phyloP scores from a whole-genome alignment of 2,888 invertebrate species.

The Drosophila nr. perissopoda region DNA sequence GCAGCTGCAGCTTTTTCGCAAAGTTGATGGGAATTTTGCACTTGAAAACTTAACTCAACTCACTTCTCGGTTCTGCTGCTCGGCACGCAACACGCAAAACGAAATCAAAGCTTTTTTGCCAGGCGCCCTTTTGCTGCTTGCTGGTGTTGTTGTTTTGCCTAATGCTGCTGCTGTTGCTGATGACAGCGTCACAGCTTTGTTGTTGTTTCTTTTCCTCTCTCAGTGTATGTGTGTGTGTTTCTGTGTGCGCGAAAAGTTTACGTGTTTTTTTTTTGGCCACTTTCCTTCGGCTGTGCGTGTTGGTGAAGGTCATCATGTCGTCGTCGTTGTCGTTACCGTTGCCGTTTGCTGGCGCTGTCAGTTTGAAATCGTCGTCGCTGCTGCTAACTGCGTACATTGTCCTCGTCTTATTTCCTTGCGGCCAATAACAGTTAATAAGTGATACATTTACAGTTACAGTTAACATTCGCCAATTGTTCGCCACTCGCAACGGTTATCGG shows the following conservation, averaged over 20 bases:
- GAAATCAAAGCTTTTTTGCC: slow-evolving; percentile 68
- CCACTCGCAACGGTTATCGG: slow-evolving; percentile 26
- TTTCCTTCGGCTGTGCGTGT: slow-evolving; percentile 63
- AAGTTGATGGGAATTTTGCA: slow-evolving; percentile 73
- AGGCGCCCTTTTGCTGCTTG: slow-evolving; percentile 45
- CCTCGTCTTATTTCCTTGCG: slow-evolving; percentile 31
- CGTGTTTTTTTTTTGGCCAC: slow-evolving; percentile 63
- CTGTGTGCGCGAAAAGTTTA: slow-evolving; percentile 63
- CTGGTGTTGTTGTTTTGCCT: slow-evolving; percentile 14
- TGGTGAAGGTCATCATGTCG: slow-evolving; percentile 83
- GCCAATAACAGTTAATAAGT: slow-evolving; percentile 15
- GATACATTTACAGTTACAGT: slow-evolving; percentile 17
- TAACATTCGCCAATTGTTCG: slow-evolving; percentile 28
- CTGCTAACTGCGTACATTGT: slow-evolving; percentile 48
- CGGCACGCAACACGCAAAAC: slow-evolving; percentile 44
- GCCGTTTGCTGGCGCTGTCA: slow-evolving; percentile 32
- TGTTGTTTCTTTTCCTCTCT: slow-evolving; percentile 15
- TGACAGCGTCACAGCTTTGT: slow-evolving; percentile 55
- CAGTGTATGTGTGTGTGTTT: slow-evolving; percentile 18
- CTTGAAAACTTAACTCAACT: slow-evolving; percentile 63
- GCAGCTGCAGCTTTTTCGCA: slow-evolving; percentile 23
- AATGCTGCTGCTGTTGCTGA: slow-evolving; percentile 20
- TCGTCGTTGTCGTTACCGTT: slow-evolving; percentile 48
- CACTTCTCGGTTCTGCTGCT: slow-evolving; percentile 30
- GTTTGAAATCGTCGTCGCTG: slow-evolving; percentile 49